A percentile compares a stretch with the other conserved stretches of the same genome.
Evolutionary conservation across 1,140 invertebrate genomes (phyloP).

Genomic region (Eriosoma lanigerum): DNA sequence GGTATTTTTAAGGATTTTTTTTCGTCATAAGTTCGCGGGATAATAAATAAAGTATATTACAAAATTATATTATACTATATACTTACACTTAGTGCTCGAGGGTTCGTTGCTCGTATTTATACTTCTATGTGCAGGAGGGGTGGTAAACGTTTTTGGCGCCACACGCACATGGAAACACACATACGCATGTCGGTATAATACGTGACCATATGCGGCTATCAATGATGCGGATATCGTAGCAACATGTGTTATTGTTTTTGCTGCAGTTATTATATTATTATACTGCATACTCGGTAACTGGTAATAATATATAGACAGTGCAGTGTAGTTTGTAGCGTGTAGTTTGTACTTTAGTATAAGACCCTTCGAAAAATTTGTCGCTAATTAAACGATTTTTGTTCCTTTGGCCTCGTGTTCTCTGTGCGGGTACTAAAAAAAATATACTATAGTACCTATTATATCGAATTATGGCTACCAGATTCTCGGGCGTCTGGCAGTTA

Average conservation of each 20-base stretch:
- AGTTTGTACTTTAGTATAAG: background rate
- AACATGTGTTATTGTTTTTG: conserved; percentile 43
- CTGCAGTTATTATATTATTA: background rate
- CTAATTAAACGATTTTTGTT: conserved; percentile 45
- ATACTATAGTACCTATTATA: background rate
- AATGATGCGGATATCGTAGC: background rate
- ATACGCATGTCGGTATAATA: background rate
- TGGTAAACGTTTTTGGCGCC: conserved; percentile 47
- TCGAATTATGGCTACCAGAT: background rate
- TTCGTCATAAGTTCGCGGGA: background rate
- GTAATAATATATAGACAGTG: too few relatives aligned
- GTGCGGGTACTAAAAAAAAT: conserved; percentile 1
- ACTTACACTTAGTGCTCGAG: background rate
- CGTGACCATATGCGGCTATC: background rate
- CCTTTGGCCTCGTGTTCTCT: background rate
- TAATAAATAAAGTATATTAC: conserved; percentile 19
- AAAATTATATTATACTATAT: background rate
- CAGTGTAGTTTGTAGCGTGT: background rate
- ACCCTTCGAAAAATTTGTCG: conserved; percentile 42
- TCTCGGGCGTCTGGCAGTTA: background rate
- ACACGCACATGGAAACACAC: conserved; percentile 9
- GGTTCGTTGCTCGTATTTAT: background rate
- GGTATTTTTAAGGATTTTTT: conserved; percentile 11
- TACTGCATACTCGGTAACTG: background rate
- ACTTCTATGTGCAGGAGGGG: background rate